phyloP scores from a whole-genome alignment of 2,888 invertebrate species.

The Meghimatium bilineatum region DNA sequence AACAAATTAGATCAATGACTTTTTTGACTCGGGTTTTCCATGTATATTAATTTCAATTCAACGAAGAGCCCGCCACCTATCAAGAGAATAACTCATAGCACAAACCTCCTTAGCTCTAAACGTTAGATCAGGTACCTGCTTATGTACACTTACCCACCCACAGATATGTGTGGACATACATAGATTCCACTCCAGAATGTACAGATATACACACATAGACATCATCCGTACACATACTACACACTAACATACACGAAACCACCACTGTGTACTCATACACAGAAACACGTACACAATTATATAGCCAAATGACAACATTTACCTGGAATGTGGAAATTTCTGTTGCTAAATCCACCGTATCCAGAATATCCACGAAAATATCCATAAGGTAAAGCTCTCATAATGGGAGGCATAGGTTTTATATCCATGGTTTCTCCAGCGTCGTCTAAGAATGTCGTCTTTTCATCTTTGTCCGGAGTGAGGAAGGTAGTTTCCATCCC shows the following conservation, averaged over 20 bases:
- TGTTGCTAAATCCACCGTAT: slow-evolving; percentile 61
- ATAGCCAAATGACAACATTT: background rate
- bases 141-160: background rate
- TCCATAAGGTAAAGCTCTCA: slow-evolving; percentile 73
- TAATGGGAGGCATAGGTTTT: slow-evolving; percentile 93
- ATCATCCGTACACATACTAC: background rate
- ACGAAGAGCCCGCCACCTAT: too few relatives aligned
- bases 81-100: too few relatives aligned
- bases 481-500: slow-evolving; percentile 66
- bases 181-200: background rate
- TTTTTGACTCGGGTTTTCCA: too few relatives aligned
- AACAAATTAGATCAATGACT: too few relatives aligned
- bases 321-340: slow-evolving; percentile 67
- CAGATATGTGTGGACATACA: background rate
- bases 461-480: slow-evolving; percentile 72
- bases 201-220: background rate
- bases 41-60: too few relatives aligned
- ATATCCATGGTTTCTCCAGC: slow-evolving; percentile 84
- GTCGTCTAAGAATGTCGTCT: slow-evolving; percentile 79
- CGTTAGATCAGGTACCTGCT: too few relatives aligned
- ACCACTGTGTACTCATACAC: too few relatives aligned
- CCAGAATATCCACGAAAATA: slow-evolving; percentile 66
- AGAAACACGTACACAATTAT: background rate
- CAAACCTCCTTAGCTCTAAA: too few relatives aligned
- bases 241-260: background rate